These are phyloP conservation scores for Tinamus major DNA, from an alignment of 2,797 vertebrate species.

Conservation along the genomic window DNA sequence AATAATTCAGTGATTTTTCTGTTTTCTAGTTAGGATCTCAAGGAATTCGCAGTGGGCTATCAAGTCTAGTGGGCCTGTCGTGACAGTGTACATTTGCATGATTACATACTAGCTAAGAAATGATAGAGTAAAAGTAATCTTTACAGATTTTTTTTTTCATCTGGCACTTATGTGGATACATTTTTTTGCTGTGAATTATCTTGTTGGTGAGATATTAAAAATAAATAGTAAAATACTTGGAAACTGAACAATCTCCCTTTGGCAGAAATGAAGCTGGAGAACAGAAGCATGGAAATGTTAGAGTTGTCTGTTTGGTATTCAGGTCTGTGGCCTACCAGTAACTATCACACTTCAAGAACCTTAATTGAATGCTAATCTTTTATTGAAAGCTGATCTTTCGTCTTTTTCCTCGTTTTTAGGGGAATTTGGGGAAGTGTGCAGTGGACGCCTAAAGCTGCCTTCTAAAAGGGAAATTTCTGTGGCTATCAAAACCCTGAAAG, in stretches of 20 bases:
- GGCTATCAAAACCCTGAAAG: conserved; percentile 97
- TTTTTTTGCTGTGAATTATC: not conserved
- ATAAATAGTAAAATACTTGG: not conserved
- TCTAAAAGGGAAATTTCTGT: conserved; percentile 98
- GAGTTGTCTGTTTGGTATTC: not conserved
- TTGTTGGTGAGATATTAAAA: not conserved
- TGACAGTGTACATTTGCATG: not conserved
- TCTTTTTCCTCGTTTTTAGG: conserved; percentile 77
- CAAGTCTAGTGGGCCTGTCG: not conserved
- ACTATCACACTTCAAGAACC: not conserved
- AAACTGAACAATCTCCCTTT: not conserved
- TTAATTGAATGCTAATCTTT: not conserved
- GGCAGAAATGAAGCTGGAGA: not conserved
- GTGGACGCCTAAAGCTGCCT: conserved; percentile 93
- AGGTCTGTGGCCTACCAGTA: not conserved
- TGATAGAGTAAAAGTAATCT: not conserved
- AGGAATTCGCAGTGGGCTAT: not conserved
- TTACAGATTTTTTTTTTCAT: not conserved
- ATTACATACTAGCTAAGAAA: not conserved
- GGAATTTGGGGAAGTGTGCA: conserved; percentile 98
- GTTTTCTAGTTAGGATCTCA: not conserved
- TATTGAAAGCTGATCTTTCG: not conserved
- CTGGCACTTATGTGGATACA: not conserved
- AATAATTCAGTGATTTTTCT: not conserved
- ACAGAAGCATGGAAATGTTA: not conserved